These are phyloP conservation scores for Odontesthes bonariensis DNA, from an alignment of 2,113 vertebrate species.

Conservation along the genomic window DNA sequence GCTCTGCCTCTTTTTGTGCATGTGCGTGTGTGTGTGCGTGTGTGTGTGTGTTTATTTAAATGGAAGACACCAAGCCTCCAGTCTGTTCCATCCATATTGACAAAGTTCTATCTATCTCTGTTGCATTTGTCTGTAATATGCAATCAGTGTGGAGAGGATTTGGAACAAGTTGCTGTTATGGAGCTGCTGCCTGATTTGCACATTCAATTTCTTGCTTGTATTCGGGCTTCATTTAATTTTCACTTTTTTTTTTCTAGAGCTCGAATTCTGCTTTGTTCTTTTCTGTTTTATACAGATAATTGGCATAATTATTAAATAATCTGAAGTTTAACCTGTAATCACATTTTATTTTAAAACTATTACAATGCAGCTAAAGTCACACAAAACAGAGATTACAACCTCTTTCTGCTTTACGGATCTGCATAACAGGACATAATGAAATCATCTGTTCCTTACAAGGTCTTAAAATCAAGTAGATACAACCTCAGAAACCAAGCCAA, in stretches of 20 bases:
- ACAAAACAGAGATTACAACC: too few relatives aligned
- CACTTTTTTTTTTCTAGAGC: background rate
- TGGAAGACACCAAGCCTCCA: conserved; percentile 22
- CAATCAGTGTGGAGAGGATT: conserved; percentile 59
- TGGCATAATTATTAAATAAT: conserved; percentile 4
- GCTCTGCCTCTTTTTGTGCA: background rate
- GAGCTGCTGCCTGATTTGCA: conserved; percentile 53
- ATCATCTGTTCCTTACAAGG: too few relatives aligned
- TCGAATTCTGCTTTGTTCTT: background rate
- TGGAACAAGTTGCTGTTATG: conserved; percentile 56
- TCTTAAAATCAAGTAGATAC: too few relatives aligned
- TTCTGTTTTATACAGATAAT: background rate
- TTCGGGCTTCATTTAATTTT: background rate
- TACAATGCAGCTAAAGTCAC: too few relatives aligned
- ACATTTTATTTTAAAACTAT: background rate
- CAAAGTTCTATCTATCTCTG: conserved; percentile 45
- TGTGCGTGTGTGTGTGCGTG: conserved; percentile 33
- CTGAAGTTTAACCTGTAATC: background rate
- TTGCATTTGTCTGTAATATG: conserved; percentile 60
- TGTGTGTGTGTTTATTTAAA: conserved; percentile 49
- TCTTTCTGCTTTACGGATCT: too few relatives aligned
- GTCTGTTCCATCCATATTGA: conserved; percentile 48
- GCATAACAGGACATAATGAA: too few relatives aligned
- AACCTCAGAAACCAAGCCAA: too few relatives aligned
- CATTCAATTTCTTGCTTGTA: conserved; percentile 42